Conservation (phyloP, 2,797 vertebrate species). For the Mustela erminea region DNA sequence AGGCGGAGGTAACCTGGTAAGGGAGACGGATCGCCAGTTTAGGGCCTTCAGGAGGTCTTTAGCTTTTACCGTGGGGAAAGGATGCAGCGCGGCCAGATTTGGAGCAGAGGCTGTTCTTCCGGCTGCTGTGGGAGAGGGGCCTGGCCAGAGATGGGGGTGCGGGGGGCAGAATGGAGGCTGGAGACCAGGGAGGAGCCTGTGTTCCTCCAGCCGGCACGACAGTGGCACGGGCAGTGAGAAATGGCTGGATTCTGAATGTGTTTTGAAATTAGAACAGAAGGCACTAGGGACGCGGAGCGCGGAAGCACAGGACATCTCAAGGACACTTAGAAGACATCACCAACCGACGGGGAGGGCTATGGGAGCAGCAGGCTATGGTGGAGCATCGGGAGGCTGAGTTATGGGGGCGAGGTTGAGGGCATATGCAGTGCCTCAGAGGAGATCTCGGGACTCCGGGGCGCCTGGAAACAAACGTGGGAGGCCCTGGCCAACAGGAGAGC, state of each 20-base stretch:
- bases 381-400: neutral
- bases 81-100: neutral
- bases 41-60: neutral
- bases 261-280: slow-evolving; percentile 54
- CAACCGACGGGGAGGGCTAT: neutral
- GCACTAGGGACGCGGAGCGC: neutral
- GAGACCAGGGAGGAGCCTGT: neutral
- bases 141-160: neutral
- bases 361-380: neutral
- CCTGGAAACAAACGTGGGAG: neutral
- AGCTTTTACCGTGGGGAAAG: neutral
- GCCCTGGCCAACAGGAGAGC: neutral
- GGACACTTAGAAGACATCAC: neutral
- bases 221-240: neutral
- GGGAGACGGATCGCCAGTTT: too few relatives aligned
- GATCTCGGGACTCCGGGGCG: neutral
- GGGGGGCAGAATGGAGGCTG: neutral
- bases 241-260: slow-evolving; percentile 34
- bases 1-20: too few relatives aligned
- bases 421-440: neutral
- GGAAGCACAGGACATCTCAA: neutral
- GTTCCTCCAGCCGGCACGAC: neutral
- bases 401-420: neutral
- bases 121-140: neutral
- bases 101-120: neutral